Evolutionary conservation across 2,888 invertebrate species (phyloP), one percentile per base, ranked within the genome.

Genomic region (Lepidonotus clava): DNA sequence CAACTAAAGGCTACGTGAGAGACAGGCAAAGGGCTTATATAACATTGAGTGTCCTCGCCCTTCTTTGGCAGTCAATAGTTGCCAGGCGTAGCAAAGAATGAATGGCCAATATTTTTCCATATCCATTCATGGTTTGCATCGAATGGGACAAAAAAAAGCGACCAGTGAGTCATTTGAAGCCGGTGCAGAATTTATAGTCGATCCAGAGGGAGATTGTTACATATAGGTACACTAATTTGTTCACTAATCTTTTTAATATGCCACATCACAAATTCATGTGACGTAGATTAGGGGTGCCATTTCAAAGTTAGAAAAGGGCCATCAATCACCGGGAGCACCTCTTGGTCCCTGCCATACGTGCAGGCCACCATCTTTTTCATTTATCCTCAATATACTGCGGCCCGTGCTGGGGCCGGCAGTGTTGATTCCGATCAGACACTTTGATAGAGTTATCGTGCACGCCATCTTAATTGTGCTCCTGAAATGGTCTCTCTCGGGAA

Each of bases 391-490:
- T 71, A 71, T 71, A 71, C 36, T 38, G 36, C 36, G 1, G 38
- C 36, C 18, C n/a, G n/a, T n/a, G n/a, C n/a, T n/a, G n/a, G n/a
- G n/a, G n/a, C n/a, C n/a, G n/a, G n/a, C 2, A 11, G 5, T 21
- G 28, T 32, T 28, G 61, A 61, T 61, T 11, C 61, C 34, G 36
- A 71, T 71, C 38, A 38, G 6, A 71, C 71, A 38, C 71, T n/a
- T n/a, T 36, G 36, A 34, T 38, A 71, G 36, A 38, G 14, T 18
- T 71, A 71, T 71, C 71, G 11, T 38, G 0, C 28, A 34, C 71
- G 71, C 71, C 71, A 71, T 71, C 71, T 71, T 71, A 71, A 71
- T 71, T 71, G 71, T 71, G 18, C n/a, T 14, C 4, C 71, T n/a
- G 21, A 34, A 38, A 34, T n/a, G 71, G 36, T 38, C 21, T 38